Base-by-base conservation (phyloP, 2,888 invertebrate species). In the Pandemis corylana region DNA sequence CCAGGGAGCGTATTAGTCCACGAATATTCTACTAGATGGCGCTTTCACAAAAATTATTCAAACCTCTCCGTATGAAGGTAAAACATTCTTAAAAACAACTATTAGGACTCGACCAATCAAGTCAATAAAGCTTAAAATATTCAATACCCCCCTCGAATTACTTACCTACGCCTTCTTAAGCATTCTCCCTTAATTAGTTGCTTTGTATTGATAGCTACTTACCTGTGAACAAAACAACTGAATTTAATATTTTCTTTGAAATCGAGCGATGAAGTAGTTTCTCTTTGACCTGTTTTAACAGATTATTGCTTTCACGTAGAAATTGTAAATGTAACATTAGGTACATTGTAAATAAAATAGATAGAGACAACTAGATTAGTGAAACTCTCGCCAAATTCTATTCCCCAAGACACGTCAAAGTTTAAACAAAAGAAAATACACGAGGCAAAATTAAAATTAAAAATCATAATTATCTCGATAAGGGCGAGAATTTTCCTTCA, bases 21-120 rank as follows among this genome's bases (percentile, higher is more conserved):
- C 1, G 0, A 9, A 0, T 5, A 4, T 69, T 71, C 64, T 42
- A 78, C 80, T 71, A 86, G 86, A 85, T 86, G 86, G 85, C 86
- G 86, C 80, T 83, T 53, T 51, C 46, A 66, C 20, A 12, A 28
- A 28, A 59, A 10, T 9, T 44, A 7, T 44, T 44, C 9, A 59
- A 59, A 10, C 49, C 44, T 44, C 7, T 44, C 46, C 12, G 7
- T 9, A 44, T 44, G 9, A 9, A 0, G 3, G 46, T 12, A 49
- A 12, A 49, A 49, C 7, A 44, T 44, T 13, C 49, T 49, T 49
- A 49, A 49, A 13, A 49, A 49, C 13, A 10, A 12, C 49, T 49
- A 10, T 49, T 36, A 36, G 28, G 20, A 20, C n/a, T 5, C n/a
- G n/a, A 5, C n/a, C n/a, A 51, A 51, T 53, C 15, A 15, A 7